Evolutionary conservation across 2,797 vertebrate species (phyloP), one percentile per base, ranked within the genome.

Genomic region (Morus bassanus): DNA sequence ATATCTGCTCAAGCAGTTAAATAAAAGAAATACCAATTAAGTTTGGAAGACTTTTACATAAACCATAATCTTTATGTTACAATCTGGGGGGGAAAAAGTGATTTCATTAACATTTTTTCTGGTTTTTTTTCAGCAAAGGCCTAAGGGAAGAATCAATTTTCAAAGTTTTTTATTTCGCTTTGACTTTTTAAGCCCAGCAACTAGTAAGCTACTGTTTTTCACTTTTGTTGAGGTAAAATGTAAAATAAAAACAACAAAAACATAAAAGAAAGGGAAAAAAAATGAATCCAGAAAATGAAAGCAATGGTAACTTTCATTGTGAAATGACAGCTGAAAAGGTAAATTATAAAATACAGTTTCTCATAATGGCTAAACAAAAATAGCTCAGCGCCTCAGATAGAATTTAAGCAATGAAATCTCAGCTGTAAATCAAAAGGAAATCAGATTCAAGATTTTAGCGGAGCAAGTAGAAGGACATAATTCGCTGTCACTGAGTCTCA

Each of bases 301-400:
- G 60, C 41, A 85, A 59, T 73, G 45, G 35, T 27, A 83, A 61
- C 56, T 88, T 90, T 33, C 56, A 82, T 80, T 92, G 41, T 50
- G n/a, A 87, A 94, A 61, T 57, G 51, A 82, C n/a, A 85, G 24
- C 28, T 80, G 51, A 89, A 15, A 61, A 80, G 24, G 59, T 33
- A 79, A 87, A 88, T 57, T 57, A 85, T 22, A 81, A 91, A 91
- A 69, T 10, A 54, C 8, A 74, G 37, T 69, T 91, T 91, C 61
- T 74, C 65, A 51, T 87, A 91, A 85, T 72, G 61, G 91, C 67
- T 87, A 25, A 91, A 92, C 28, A 90, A 74, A 95, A 92, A 84
- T 30, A 95, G 74, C 61, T 88, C 69, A 76, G 74, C 0, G 8
- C 48, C 50, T 91, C 74, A 65, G 63, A 81, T 0, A 73, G 75